Evolutionary conservation across 2,113 vertebrate genomes (phyloP).

Genomic region (Cyanoderma ruficeps): DNA sequence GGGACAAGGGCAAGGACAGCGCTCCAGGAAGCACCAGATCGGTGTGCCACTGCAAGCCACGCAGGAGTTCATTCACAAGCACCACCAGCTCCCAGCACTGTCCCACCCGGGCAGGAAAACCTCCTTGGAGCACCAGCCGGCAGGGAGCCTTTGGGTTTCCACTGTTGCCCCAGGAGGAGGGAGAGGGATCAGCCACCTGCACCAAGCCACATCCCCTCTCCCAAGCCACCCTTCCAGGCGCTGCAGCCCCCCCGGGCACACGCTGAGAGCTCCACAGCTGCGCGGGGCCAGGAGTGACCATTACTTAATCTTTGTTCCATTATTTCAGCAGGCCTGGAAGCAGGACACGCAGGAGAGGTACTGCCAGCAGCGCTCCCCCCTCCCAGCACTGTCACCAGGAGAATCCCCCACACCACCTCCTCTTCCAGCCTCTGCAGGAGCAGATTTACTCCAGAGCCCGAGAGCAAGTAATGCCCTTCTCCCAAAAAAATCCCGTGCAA

Average conservation of each 20-base stretch:
- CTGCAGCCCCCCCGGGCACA: not conserved
- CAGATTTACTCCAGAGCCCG: fast-evolving
- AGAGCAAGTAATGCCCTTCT: not conserved
- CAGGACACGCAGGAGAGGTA: not conserved
- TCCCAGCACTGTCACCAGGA: not conserved
- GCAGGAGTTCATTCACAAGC: not conserved
- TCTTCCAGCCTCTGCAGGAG: not conserved
- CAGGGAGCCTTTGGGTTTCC: not conserved
- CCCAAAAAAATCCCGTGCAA: not conserved
- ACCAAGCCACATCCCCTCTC: not conserved
- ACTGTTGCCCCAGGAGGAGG: not conserved
- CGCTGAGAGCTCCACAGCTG: not conserved
- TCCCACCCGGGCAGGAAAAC: not conserved
- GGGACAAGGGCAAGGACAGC: not conserved
- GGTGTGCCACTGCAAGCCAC: fast-evolving
- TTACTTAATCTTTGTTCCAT: conserved; percentile 47
- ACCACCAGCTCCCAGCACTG: not conserved
- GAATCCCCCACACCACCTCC: not conserved
- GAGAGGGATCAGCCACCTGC: not conserved
- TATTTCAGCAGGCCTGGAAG: conserved; percentile 40
- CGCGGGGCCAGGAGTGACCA: not conserved
- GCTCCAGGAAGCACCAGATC: not conserved
- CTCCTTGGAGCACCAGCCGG: not conserved
- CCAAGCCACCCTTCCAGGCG: not conserved
- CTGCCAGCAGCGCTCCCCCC: not conserved